phyloP scores from a whole-genome alignment of 2,888 invertebrate species.

The Hirudinaria manillensis region DNA sequence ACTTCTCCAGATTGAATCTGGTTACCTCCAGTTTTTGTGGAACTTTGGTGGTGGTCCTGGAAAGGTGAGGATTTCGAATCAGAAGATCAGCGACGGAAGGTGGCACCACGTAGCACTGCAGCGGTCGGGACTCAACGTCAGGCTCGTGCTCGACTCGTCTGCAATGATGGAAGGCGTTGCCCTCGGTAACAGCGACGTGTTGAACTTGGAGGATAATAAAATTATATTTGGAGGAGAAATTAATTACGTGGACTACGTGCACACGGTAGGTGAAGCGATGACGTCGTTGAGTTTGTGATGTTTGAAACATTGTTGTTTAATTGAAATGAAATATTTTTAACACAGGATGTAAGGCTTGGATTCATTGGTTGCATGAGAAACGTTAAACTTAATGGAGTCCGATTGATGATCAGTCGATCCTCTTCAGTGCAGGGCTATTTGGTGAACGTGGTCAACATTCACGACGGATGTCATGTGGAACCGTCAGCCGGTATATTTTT shows the following conservation, averaged over 20 bases:
- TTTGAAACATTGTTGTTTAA: background rate
- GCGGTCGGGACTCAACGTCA: background rate
- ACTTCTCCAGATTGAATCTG: constrained; percentile 1
- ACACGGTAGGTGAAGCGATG: background rate
- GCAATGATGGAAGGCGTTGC: background rate
- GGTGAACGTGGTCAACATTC: background rate
- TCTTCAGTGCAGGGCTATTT: background rate
- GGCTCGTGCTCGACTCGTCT: background rate
- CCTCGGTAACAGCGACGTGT: background rate
- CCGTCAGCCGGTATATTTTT: background rate
- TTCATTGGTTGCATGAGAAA: constrained; percentile 7
- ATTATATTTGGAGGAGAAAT: constrained; percentile 8
- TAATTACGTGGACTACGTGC: background rate
- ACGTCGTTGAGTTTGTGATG: background rate
- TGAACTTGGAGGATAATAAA: constrained; percentile 9
- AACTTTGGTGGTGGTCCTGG: constrained; percentile 12
- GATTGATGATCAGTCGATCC: background rate
- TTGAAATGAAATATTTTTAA: background rate
- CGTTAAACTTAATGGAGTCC: background rate
- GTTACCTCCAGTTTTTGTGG: background rate
- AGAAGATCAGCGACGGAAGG: constrained; percentile 1
- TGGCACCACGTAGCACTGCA: constrained; percentile 8
- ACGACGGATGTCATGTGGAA: background rate
- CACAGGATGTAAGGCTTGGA: background rate
- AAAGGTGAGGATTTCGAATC: background rate